Conservation (phyloP, 1,140 invertebrate species). For the Pseudachorutes palmiensis region DNA sequence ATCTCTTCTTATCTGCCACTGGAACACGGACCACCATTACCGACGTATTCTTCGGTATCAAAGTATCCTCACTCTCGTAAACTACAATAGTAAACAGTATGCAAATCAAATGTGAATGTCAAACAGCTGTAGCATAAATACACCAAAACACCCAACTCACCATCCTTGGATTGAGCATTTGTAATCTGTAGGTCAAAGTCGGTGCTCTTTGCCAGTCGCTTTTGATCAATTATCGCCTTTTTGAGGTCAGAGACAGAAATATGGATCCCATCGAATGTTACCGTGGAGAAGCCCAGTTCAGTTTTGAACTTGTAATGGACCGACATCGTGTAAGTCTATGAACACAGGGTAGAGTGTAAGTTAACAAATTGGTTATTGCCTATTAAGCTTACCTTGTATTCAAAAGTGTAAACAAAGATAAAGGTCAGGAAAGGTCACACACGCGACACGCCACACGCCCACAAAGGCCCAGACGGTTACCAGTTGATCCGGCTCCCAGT, state of each 20-base stretch:
- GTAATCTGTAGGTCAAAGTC: conserved; percentile 94
- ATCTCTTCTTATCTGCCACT: conserved; percentile 64
- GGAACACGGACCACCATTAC: conserved; percentile 90
- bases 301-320: conserved; percentile 99
- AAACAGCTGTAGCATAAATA: neutral
- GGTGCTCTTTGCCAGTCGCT: conserved; percentile 82
- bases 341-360: too few relatives aligned
- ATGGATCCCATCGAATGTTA: conserved; percentile 92
- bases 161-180: conserved; percentile 96
- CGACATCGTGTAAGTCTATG: conserved; percentile 64
- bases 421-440: too few relatives aligned
- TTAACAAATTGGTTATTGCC: too few relatives aligned
- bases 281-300: conserved; percentile 84
- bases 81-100: conserved; percentile 55
- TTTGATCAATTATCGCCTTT: conserved; percentile 88
- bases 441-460: too few relatives aligned
- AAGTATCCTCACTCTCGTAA: conserved; percentile 76
- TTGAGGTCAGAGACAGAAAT: conserved; percentile 92
- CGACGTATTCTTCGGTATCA: conserved; percentile 95
- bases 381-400: too few relatives aligned
- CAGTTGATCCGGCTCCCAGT: too few relatives aligned
- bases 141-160: conserved; percentile 47
- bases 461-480: too few relatives aligned
- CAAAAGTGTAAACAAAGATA: too few relatives aligned
- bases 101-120: neutral